phyloP scores from a whole-genome alignment of 2,113 vertebrate genomes.

The Datnioides undecimradiatus region DNA sequence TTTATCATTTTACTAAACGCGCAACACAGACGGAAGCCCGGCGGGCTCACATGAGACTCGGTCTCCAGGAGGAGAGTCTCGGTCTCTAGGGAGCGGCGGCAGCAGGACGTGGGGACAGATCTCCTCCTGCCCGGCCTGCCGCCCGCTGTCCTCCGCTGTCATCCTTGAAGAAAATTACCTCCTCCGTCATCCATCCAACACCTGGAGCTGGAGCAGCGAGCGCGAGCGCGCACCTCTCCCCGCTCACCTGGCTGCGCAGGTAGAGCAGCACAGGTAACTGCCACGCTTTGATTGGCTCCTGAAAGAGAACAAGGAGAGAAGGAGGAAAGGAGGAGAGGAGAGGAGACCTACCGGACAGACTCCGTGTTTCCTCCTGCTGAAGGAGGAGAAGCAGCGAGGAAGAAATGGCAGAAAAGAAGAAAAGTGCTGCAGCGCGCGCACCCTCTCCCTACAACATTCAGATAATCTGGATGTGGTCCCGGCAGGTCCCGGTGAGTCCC shows the following conservation, averaged over 20 bases:
- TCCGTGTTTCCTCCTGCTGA: constrained; percentile 6
- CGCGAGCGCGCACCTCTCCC: constrained; percentile 30
- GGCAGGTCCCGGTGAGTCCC: neutral
- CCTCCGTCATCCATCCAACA: constrained; percentile 3
- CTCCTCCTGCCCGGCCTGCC: constrained; percentile 1
- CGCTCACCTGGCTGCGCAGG: constrained; percentile 69
- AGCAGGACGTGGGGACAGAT: constrained; percentile 7
- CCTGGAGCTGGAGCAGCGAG: too few species aligned
- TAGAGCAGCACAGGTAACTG: constrained; percentile 48
- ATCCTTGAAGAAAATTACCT: neutral
- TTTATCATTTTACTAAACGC: too few species aligned
- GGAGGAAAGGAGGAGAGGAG: neutral
- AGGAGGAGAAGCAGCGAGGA: neutral
- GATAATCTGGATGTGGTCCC: constrained; percentile 40
- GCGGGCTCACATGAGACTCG: too few species aligned
- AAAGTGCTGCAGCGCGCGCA: constrained; percentile 8
- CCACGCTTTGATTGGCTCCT: constrained; percentile 62
- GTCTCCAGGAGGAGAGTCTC: too few species aligned
- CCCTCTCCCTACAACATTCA: constrained; percentile 63
- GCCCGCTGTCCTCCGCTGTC: neutral
- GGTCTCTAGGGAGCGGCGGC: constrained; percentile 20
- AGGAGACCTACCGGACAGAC: constrained; percentile 12
- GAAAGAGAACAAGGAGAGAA: neutral
- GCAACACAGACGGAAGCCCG: neutral
- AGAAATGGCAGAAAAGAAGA: too few species aligned